These are phyloP conservation scores for Acromyrmex echinatior DNA, from an alignment of 1,140 invertebrate genomes.

Conservation along the genomic window DNA sequence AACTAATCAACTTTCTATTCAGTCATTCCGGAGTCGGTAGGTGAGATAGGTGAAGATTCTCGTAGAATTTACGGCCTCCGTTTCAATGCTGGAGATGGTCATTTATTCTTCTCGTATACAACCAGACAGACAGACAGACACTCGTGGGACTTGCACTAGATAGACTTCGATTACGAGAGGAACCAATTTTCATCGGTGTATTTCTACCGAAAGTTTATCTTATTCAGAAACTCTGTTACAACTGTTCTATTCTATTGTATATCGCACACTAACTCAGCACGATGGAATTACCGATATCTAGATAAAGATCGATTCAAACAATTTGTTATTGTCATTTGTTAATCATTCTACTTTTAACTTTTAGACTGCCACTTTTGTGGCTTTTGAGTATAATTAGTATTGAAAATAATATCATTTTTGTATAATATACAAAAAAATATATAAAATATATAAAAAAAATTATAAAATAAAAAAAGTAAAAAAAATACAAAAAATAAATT, in stretches of 20 bases:
- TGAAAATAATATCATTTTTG: no score
- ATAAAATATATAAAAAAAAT: no score
- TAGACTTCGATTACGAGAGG: slow-evolving; percentile 62
- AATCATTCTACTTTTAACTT: background rate
- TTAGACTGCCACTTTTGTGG: no score
- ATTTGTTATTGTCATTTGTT: background rate
- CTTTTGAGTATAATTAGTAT: no score
- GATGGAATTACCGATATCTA: background rate
- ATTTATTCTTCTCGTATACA: slow-evolving; percentile 59
- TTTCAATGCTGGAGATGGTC: slow-evolving; percentile 39
- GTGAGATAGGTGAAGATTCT: slow-evolving; percentile 36
- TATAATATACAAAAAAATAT: no score
- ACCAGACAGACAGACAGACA: slow-evolving; percentile 34
- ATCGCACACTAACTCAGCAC: slow-evolving; percentile 10
- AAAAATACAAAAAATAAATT: no score
- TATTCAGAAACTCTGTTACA: slow-evolving; percentile 36
- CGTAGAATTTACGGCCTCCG: slow-evolving; percentile 56
- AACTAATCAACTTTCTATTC: slow-evolving; percentile 27
- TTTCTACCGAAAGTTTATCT: slow-evolving; percentile 29
- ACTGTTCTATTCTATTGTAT: slow-evolving; percentile 10
- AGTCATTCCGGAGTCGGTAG: background rate
- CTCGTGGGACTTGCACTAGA: slow-evolving; percentile 62
- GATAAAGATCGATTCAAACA: background rate
- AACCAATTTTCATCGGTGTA: slow-evolving; percentile 30
- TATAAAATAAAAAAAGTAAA: no score